phyloP scores from a whole-genome alignment of 2,888 invertebrate genomes.

The Latrodectus elegans region DNA sequence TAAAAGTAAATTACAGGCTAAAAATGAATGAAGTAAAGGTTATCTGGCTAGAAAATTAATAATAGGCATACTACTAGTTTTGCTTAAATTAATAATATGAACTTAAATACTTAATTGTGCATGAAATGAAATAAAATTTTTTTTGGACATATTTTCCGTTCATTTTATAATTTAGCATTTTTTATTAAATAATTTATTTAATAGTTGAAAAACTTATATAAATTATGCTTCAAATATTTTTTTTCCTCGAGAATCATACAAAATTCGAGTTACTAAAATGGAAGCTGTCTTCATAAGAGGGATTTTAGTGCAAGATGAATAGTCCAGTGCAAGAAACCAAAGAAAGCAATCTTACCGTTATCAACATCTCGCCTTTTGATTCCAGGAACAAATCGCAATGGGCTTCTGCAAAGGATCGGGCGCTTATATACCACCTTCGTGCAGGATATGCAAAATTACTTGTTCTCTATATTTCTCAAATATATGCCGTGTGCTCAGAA shows the following conservation, averaged over 20 bases:
- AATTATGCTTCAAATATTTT: too few relatives aligned
- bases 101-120: too few relatives aligned
- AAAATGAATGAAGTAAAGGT: too few relatives aligned
- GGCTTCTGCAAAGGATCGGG: background rate
- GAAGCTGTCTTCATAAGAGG: background rate
- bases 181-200: too few relatives aligned
- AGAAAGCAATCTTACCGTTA: slow-evolving; percentile 15
- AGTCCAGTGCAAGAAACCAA: background rate
- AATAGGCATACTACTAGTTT: too few relatives aligned
- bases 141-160: too few relatives aligned
- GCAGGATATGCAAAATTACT: slow-evolving; percentile 16
- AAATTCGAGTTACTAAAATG: background rate
- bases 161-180: too few relatives aligned
- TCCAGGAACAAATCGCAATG: background rate
- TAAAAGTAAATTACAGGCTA: too few relatives aligned
- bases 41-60: too few relatives aligned
- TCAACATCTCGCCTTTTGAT: background rate
- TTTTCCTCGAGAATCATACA: background rate
- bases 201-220: too few relatives aligned
- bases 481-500: slow-evolving; percentile 22
- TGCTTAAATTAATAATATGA: too few relatives aligned
- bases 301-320: background rate
- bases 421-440: slow-evolving; percentile 15
- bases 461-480: background rate
- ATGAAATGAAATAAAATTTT: too few relatives aligned